Base-by-base conservation (phyloP, 2,113 vertebrate species). In the Hydropotes inermis region DNA sequence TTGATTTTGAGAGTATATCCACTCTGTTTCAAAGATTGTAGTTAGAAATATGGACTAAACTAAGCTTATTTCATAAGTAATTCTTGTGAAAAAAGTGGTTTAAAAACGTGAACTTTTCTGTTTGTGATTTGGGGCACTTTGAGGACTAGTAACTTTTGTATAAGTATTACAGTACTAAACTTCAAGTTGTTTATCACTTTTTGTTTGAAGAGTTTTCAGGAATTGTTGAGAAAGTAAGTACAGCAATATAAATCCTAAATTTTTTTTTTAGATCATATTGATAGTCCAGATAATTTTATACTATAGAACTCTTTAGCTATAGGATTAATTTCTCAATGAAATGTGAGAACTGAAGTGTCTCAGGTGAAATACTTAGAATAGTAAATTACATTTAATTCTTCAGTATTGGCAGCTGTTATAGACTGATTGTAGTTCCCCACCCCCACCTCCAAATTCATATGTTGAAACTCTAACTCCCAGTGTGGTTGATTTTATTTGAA, bases 201-300 rank as follows among this genome's bases (percentile, higher is more conserved):
- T 97, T 89, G 36, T 89, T 87, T 89, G 57, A 95, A 89, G 64
- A 93, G 78, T 64, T 81, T 87, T 83, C 45, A 74, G 45, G 76
- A 79, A 93, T 94, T 95, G 60, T 91, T 88, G 36, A 95, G 33
- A 93, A 96, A 85, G 15, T 47, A 47, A 79, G 27, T 52, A 70
- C 50, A 86, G 21, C 60, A 90, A 60, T 36, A 79, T 55, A 88
- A 87, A 87, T 95, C 67, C 45, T 52, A 23, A 47, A 13, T 94
- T 96, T 95, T n/a, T 90, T 28, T 74, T 84, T 84, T 95, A 87
- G 74, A 61, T 33, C 43, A 57, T 45, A 74, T 78, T 92, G 36
- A 94, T 43, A 92, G 36, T 94, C 50, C 74, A 94, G 43, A 50
- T 94, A 92, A 95, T 78, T 96, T 96, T 90, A 90, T 94, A 57